Base-by-base conservation (phyloP, 1,140 invertebrate species). In the Aphaenogaster ashmeadi region DNA sequence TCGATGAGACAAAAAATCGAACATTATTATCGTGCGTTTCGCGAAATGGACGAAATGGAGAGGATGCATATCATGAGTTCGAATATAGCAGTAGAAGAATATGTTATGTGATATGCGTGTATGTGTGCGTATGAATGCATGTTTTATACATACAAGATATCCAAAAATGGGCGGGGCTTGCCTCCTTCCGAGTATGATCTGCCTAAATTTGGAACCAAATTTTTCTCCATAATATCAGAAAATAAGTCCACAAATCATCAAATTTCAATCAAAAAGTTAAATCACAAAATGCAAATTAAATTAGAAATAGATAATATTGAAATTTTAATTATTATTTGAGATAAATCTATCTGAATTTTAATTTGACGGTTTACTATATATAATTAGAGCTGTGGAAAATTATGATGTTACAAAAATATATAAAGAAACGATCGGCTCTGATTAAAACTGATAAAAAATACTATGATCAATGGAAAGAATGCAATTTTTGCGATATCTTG, bases 101-200 rank as follows among this genome's bases (percentile, higher is more conserved):
- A 84, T 84, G 80, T 83, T 47, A 83, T 75, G 69, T 75, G 80
- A 75, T 91, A 86, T 91, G 77, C 27, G 50, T 90, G 77, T 83
- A 78, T 89, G 44, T 84, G 50, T 87, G 66, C 87, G 67, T 86
- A 60, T 89, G 36, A 74, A 52, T 88, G 44, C 77, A 33, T 66
- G 9, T 41, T 67, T 86, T 62, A 81, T 88, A 50, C 74, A 89
- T 36, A 69, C 47, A 92, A 88, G 90, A 89, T 92, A 90, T 88
- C 27, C 36, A 47, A 80, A 67, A 66, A 56, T 36, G 5, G 44
- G 8, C 5, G 4, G 41, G 47, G 1, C 66, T 66, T 36, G 21
- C 13, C 50, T 58, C n/a, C 44, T 54, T 72, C 50, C 74, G 36
- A 77, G 27, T 64, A 38, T 33, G 15, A 79, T 44, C 64, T 5